These are phyloP conservation scores for Lacerta viridis DNA, from an alignment of 2,797 vertebrate genomes.

Conservation along the genomic window DNA sequence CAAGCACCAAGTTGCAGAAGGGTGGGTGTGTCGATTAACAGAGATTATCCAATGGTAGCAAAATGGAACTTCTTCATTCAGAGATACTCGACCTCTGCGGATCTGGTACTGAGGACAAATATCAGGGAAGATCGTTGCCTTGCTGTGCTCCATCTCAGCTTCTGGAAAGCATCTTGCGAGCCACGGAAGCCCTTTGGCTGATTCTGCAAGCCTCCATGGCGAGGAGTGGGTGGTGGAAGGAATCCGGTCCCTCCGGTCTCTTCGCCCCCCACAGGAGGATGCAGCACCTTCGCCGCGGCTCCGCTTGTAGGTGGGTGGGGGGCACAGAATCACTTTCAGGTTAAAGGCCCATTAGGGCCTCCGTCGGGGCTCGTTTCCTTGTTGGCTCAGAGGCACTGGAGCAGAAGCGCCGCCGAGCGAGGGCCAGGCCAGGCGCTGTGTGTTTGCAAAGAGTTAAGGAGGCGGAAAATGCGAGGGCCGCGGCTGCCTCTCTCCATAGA, in stretches of 20 bases:
- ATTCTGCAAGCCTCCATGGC: background rate
- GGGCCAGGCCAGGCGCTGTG: slow-evolving; percentile 68
- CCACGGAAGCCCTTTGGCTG: too few relatives aligned
- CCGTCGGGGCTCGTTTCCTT: slow-evolving; percentile 56
- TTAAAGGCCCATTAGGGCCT: slow-evolving; percentile 8
- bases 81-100: too few relatives aligned
- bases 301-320: too few relatives aligned
- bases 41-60: too few relatives aligned
- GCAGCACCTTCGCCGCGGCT: background rate
- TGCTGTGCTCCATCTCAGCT: background rate
- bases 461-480: slow-evolving; percentile 91
- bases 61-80: background rate
- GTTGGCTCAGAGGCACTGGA: slow-evolving; percentile 81
- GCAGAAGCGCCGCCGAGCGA: slow-evolving; percentile 77
- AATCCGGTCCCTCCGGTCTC: background rate
- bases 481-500: slow-evolving; percentile 91
- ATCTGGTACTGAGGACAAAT: background rate
- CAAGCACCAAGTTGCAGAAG: too few relatives aligned
- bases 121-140: background rate
- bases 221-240: background rate
- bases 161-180: background rate
- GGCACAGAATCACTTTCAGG: background rate
- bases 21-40: background rate
- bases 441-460: slow-evolving; percentile 94
- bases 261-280: too few relatives aligned